Evolutionary conservation across 2,888 invertebrate genomes (phyloP).

Genomic region (Zygogramma bicolorata): DNA sequence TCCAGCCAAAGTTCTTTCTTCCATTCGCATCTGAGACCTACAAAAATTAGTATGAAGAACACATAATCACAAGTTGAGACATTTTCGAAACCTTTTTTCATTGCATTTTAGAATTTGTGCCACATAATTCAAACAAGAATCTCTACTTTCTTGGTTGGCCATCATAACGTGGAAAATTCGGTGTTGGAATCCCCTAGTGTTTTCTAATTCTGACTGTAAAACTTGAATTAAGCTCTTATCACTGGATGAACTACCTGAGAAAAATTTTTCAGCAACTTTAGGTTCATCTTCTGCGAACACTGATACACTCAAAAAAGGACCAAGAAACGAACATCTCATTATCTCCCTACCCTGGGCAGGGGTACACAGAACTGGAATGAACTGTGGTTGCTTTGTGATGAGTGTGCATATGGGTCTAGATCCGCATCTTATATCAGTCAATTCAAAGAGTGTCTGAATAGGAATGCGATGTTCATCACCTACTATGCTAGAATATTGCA

Average conservation of each 20-base stretch:
- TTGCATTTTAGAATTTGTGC: conserved; percentile 83
- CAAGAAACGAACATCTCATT: conserved; percentile 86
- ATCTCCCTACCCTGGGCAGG: conserved; percentile 88
- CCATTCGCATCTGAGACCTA: conserved; percentile 86
- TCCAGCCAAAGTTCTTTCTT: conserved; percentile 87
- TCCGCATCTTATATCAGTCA: conserved; percentile 83
- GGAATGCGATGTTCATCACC: conserved; percentile 77
- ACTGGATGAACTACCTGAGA: conserved; percentile 70
- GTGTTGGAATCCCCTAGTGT: conserved; percentile 81
- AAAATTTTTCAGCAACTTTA: conserved; percentile 67
- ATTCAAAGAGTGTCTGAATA: conserved; percentile 73
- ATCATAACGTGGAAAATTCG: conserved; percentile 87
- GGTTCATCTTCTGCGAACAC: conserved; percentile 95
- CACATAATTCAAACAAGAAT: conserved; percentile 83
- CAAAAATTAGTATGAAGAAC: conserved; percentile 8
- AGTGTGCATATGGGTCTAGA: conserved; percentile 80
- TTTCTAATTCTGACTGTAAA: conserved; percentile 84
- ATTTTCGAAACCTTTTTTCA: conserved; percentile 75
- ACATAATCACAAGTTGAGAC: background rate
- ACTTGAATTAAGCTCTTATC: conserved; percentile 78
- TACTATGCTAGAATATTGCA: conserved; percentile 78
- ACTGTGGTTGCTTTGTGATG: conserved; percentile 75
- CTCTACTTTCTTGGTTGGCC: conserved; percentile 84
- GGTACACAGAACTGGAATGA: conserved; percentile 79
- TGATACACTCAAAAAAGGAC: conserved; percentile 92